A percentile compares a stretch with the other conserved stretches of the same genome.
Conservation (phyloP, 2,888 invertebrate species). For the Nemapogon koenigi region DNA sequence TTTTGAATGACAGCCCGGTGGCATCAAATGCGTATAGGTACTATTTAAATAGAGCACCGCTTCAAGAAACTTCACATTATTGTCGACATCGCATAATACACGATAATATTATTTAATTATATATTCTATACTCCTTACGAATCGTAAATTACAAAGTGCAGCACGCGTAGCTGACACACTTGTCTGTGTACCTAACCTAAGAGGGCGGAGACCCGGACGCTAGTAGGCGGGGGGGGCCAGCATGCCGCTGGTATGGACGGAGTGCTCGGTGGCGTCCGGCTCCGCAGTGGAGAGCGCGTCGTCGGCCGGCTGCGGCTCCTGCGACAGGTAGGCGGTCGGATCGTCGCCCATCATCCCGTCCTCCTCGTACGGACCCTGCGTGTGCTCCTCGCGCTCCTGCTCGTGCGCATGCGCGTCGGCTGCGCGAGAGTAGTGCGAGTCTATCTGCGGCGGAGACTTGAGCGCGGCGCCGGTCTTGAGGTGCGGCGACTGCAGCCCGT, state of each 20-base stretch:
- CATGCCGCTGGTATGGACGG: constrained; percentile 63
- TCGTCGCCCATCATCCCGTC: constrained; percentile 64
- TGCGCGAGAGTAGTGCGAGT: constrained; percentile 65
- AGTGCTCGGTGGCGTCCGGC: constrained; percentile 64
- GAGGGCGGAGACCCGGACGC: constrained; percentile 39
- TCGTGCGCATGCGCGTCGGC: constrained; percentile 50
- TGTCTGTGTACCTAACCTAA: constrained; percentile 18
- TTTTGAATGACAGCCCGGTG: too few relatives aligned
- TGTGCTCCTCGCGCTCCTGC: constrained; percentile 51
- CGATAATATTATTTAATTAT: constrained; percentile 6
- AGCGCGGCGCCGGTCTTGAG: constrained; percentile 50
- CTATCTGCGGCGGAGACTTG: constrained; percentile 65
- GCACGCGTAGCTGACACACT: constrained; percentile 2
- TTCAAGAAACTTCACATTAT: constrained; percentile 3
- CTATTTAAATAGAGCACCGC: too few relatives aligned
- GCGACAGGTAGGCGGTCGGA: constrained; percentile 53
- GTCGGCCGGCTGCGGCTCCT: constrained; percentile 45
- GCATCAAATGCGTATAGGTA: too few relatives aligned
- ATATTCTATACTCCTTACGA: constrained; percentile 2
- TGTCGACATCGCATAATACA: constrained; percentile 3
- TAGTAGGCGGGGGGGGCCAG: constrained; percentile 60
- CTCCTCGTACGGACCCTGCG: constrained; percentile 70
- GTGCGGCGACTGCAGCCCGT: constrained; percentile 55
- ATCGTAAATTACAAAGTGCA: constrained; percentile 1
- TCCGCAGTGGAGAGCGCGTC: constrained; percentile 63